phyloP scores from a whole-genome alignment of 2,797 vertebrate species.

The Scarus forsteni region DNA sequence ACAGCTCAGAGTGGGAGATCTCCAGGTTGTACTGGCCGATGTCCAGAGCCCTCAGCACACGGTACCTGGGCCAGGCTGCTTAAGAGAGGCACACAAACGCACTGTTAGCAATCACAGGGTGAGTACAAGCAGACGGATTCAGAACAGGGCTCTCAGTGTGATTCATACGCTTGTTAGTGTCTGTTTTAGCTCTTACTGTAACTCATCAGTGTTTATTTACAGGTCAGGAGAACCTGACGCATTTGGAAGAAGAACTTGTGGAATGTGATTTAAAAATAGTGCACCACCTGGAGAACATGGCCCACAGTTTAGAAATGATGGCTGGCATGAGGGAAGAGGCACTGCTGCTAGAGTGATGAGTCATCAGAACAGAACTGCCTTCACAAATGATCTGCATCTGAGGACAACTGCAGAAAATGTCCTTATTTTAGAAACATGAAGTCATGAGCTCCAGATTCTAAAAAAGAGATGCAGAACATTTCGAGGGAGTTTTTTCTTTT shows the following conservation, averaged over 20 bases:
- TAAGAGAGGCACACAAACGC: conserved; percentile 4
- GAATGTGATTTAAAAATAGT: conserved; percentile 15
- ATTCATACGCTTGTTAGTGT: neutral
- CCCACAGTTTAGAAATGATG: conserved; percentile 12
- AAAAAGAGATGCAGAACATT: no score
- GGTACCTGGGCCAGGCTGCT: conserved; percentile 94
- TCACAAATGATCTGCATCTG: conserved; percentile 17
- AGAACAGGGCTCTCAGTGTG: neutral
- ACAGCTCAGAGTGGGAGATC: conserved; percentile 90
- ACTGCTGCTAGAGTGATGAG: conserved; percentile 25
- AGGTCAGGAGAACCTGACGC: conserved; percentile 13
- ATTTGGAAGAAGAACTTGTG: conserved; percentile 6
- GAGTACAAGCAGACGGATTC: neutral
- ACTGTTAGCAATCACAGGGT: conserved; percentile 2
- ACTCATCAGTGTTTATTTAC: conserved; percentile 25
- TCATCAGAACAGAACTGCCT: conserved; percentile 23
- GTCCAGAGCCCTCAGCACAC: conserved; percentile 88
- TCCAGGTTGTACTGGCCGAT: conserved; percentile 95
- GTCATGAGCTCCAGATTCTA: neutral
- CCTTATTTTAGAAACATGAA: conserved; percentile 14
- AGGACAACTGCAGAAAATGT: neutral
- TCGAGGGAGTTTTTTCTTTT: no score
- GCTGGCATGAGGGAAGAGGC: conserved; percentile 18
- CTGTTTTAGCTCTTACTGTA: neutral
- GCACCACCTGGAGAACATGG: conserved; percentile 25